Conservation (phyloP, 2,888 invertebrate species). For the Cosmia pyralina region DNA sequence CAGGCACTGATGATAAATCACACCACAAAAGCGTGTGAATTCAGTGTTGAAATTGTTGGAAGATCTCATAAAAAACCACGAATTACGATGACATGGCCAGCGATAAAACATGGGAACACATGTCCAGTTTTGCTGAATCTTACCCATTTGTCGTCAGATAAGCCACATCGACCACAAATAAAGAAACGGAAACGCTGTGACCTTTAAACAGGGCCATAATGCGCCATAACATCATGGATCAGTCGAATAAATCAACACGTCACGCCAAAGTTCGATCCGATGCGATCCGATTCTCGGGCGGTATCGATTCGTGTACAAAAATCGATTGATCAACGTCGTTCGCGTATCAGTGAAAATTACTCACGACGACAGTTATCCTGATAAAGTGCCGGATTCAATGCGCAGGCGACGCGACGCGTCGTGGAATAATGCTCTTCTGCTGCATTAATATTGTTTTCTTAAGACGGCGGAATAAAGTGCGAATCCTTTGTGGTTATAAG, state of each 20-base stretch:
- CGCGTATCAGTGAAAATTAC: conserved; percentile 80
- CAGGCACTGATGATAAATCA: conserved; percentile 26
- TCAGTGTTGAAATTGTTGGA: conserved; percentile 20
- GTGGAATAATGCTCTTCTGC: conserved; percentile 50
- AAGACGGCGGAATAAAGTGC: conserved; percentile 35
- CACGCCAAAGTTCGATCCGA: conserved; percentile 64
- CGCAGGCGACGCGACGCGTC: conserved; percentile 64
- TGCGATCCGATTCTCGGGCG: conserved; percentile 66
- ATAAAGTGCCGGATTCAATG: conserved; percentile 76
- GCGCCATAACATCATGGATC: conserved; percentile 68
- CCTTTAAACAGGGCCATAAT: conserved; percentile 55
- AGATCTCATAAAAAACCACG: conserved; percentile 40
- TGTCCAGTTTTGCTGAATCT: conserved; percentile 43
- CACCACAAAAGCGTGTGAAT: conserved; percentile 12
- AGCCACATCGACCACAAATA: conserved; percentile 49
- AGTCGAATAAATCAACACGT: conserved; percentile 72
- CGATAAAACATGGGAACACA: conserved; percentile 49
- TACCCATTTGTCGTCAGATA: conserved; percentile 54
- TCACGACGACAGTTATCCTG: conserved; percentile 84
- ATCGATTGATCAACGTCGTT: conserved; percentile 86
- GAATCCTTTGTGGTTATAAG: conserved; percentile 34
- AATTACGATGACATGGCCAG: conserved; percentile 43
- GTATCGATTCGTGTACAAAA: conserved; percentile 72
- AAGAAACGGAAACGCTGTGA: conserved; percentile 45
- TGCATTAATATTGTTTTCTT: conserved; percentile 59